A percentile compares a stretch with the other conserved stretches of the same genome.
Conservation (phyloP, 2,888 invertebrate species). For the Blomia tropicalis region DNA sequence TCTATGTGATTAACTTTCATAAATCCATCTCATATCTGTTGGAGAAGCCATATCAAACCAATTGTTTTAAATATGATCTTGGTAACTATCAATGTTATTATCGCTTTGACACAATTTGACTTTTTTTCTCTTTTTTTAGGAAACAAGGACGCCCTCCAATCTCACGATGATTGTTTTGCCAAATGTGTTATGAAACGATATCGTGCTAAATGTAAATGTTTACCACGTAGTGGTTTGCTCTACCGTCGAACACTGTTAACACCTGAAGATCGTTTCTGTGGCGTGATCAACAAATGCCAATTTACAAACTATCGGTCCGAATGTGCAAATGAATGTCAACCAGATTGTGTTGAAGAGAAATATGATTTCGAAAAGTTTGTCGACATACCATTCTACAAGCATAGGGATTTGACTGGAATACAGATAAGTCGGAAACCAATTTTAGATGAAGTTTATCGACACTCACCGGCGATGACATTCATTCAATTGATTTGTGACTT, state of each 20-base stretch:
- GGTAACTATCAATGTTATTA: not conserved
- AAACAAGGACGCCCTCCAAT: slow-evolving; percentile 1
- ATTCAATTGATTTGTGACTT: slow-evolving; percentile 21
- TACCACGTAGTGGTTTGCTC: slow-evolving; percentile 15
- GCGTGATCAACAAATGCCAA: slow-evolving; percentile 16
- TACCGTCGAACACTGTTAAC: not conserved
- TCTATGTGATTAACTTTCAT: slow-evolving; percentile 18
- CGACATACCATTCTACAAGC: slow-evolving; percentile 18
- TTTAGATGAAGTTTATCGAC: slow-evolving; percentile 9
- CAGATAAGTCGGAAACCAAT: slow-evolving; percentile 13
- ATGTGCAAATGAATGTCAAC: slow-evolving; percentile 14
- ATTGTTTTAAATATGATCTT: slow-evolving; percentile 12
- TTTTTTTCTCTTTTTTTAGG: slow-evolving; percentile 12
- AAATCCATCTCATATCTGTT: slow-evolving; percentile 18
- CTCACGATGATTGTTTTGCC: slow-evolving; percentile 16
- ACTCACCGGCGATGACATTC: slow-evolving; percentile 19
- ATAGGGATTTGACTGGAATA: slow-evolving; percentile 13
- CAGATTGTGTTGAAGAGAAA: slow-evolving; percentile 8
- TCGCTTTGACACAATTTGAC: not conserved
- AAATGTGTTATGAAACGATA: slow-evolving; percentile 15
- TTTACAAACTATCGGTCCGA: slow-evolving; percentile 14
- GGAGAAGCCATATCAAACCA: slow-evolving; percentile 16
- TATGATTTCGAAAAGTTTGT: slow-evolving; percentile 16
- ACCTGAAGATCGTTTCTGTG: slow-evolving; percentile 17
- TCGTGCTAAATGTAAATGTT: slow-evolving; percentile 17